phyloP scores from a whole-genome alignment of 2,797 vertebrate species.

The Neosalanx taihuensis region DNA sequence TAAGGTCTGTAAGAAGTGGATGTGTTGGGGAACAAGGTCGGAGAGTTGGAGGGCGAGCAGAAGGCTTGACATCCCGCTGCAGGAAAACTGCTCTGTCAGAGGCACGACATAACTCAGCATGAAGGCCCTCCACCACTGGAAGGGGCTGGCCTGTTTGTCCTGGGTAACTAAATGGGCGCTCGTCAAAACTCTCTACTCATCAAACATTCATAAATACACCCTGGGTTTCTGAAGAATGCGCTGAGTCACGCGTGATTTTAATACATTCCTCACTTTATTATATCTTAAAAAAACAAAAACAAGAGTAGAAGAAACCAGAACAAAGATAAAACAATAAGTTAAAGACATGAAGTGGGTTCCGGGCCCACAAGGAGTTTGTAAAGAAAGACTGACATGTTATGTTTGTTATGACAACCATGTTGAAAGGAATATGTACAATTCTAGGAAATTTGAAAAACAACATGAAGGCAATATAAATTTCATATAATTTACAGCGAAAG shows the following conservation, averaged over 20 bases:
- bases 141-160: not conserved
- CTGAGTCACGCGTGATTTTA: conserved; percentile 15
- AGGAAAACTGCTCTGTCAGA: conserved; percentile 24
- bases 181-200: not conserved
- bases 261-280: conserved; percentile 65
- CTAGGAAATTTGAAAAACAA: conserved; percentile 43
- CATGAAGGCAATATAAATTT: conserved; percentile 47
- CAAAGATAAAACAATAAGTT: conserved; percentile 68
- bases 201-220: conserved; percentile 6
- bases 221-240: not conserved
- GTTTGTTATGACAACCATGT: conserved; percentile 47
- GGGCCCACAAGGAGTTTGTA: conserved; percentile 34
- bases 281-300: conserved; percentile 50
- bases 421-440: conserved; percentile 67
- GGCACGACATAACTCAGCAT: conserved; percentile 30
- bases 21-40: conserved; percentile 17
- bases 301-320: conserved; percentile 41
- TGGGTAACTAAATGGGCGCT: too few relatives aligned
- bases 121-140: conserved; percentile 7
- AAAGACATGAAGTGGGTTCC: conserved; percentile 53
- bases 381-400: conserved; percentile 50
- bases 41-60: conserved; percentile 18
- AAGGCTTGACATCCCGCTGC: conserved; percentile 18
- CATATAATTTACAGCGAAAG: conserved; percentile 67
- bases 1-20: conserved; percentile 30